Conservation (phyloP, 2,113 vertebrate species). For the Nesogale talazaci region DNA sequence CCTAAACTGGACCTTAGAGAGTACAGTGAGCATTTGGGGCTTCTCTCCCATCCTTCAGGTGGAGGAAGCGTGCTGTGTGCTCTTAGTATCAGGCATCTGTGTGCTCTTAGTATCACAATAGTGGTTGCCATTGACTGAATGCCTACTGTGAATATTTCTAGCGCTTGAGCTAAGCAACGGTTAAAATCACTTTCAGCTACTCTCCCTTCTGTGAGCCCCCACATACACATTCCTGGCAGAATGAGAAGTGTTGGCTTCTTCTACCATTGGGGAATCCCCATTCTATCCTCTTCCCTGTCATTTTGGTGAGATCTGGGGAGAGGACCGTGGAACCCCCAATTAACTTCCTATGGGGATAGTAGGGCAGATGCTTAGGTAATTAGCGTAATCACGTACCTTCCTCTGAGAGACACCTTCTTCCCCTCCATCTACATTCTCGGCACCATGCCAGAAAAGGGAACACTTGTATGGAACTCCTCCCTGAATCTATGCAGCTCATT, state of each 20-base stretch:
- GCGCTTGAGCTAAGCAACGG: background rate
- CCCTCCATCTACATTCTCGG: background rate
- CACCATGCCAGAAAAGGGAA: background rate
- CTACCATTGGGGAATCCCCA: background rate
- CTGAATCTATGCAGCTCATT: background rate
- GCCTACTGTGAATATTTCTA: background rate
- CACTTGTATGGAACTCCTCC: background rate
- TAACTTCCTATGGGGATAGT: background rate
- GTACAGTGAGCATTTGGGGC: background rate
- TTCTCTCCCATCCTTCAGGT: background rate
- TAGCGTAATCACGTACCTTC: background rate
- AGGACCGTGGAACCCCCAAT: background rate
- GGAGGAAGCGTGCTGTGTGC: background rate
- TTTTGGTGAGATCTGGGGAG: background rate
- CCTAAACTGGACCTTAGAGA: background rate
- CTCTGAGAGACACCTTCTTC: background rate
- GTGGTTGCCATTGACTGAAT: background rate
- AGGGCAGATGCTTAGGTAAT: background rate
- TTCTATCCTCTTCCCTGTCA: background rate
- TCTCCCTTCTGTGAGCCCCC: background rate
- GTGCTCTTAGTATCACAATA: background rate
- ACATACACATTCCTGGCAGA: background rate
- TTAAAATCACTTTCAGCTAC: background rate
- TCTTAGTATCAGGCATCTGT: background rate
- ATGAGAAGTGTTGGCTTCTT: background rate